Evolutionary conservation across 2,888 invertebrate species (phyloP), one percentile per base, ranked within the genome.

Genomic region (Heliconius ismenius): DNA sequence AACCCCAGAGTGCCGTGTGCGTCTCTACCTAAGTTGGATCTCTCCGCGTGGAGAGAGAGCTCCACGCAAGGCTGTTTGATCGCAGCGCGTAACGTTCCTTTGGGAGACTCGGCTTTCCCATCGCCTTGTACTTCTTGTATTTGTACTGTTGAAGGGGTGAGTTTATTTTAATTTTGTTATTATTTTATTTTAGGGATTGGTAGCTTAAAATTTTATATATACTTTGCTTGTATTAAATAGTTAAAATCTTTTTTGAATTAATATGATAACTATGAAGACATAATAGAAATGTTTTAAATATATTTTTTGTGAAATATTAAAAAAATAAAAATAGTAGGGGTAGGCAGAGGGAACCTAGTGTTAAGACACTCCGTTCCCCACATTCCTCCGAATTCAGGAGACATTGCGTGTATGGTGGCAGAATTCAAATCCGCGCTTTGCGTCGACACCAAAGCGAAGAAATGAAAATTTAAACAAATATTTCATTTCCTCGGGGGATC

Each of bases 81-180:
- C 82, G 97, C 97, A 2, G 97, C 96, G 65, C 95, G 96, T 49
- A 96, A 96, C 78, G 96, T 98, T 10, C 95, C 96, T 9, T 95
- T 98, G 9, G 98, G 98, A 1, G 97, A 97, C 80, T 97, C 97
- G 0, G 97, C 97, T 32, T 97, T 98, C 91, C 98, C 98, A 0
- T 96, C 97, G n/a, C 98, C 98, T 4, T 98, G 98, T 87, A 98
- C 98, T 0, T 97, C 97, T 76, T 98, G 98, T 86, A 96, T 98
- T 78, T 98, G 98, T 86, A 97, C 97, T 13, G 92, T 95, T 26
- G 97, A 98, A 91, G 98, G 98, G 86, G 98, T 98, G 92, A 96
- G 96, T 60, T 58, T 32, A 32, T 68, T 13, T 60, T 21, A 24
- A 4, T 11, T 36, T n/a, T 18, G 43, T 26, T 28, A 32, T 73